phyloP scores from a whole-genome alignment of 2,797 vertebrate species.

The Varecia variegata region DNA sequence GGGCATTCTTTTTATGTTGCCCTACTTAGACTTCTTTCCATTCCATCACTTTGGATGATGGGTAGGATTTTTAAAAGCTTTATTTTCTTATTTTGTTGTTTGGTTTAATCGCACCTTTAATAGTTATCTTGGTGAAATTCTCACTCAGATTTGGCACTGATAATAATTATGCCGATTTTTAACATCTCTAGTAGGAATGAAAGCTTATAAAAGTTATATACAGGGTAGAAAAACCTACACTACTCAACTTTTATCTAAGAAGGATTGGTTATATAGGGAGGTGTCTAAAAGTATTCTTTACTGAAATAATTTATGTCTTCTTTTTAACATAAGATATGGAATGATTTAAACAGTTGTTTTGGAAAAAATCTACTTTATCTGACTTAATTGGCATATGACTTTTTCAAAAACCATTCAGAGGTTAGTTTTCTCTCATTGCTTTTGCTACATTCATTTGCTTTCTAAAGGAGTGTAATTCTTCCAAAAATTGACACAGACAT shows the following conservation, averaged over 20 bases:
- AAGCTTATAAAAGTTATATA: slow-evolving; percentile 39
- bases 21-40: slow-evolving; percentile 13
- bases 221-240: neutral
- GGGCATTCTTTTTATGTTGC: neutral
- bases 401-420: slow-evolving; percentile 42
- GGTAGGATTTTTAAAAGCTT: slow-evolving; percentile 18
- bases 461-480: slow-evolving; percentile 9
- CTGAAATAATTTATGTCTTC: slow-evolving; percentile 2
- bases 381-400: slow-evolving; percentile 11
- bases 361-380: neutral
- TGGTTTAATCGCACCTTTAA: slow-evolving; percentile 18
- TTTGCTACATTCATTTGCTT: slow-evolving; percentile 40
- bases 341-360: slow-evolving; percentile 49
- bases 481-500: neutral
- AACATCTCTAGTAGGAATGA: slow-evolving; percentile 17
- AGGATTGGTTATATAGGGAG: slow-evolving; percentile 25
- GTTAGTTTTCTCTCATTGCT: slow-evolving; percentile 5
- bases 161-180: slow-evolving; percentile 40
- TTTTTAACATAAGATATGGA: slow-evolving; percentile 47
- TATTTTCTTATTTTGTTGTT: slow-evolving; percentile 47
- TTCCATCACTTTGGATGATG: neutral
- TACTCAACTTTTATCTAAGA: slow-evolving; percentile 45
- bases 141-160: slow-evolving; percentile 19
- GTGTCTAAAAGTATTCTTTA: slow-evolving; percentile 48
- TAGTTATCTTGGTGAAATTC: slow-evolving; percentile 39